A percentile compares a stretch with the other conserved stretches of the same genome.
These are phyloP conservation scores for Lissocephala sabroskyi DNA, from an alignment of 2,888 invertebrate genomes.

Conservation along the genomic window DNA sequence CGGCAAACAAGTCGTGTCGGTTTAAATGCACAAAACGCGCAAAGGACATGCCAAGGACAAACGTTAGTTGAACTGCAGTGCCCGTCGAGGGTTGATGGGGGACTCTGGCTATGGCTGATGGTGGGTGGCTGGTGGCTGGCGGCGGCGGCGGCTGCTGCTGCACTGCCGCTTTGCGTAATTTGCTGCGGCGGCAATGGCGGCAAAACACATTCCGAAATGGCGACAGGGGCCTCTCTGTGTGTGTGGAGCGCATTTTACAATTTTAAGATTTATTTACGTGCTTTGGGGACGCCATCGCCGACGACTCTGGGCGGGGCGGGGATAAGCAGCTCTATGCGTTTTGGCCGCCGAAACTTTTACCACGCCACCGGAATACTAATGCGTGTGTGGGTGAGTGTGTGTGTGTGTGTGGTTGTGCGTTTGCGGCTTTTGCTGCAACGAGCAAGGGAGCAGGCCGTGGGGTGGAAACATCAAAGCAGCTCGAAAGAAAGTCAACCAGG, in stretches of 20 bases:
- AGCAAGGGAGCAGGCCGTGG: not conserved
- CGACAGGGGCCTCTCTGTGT: not conserved
- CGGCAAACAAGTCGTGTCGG: slow-evolving; percentile 28
- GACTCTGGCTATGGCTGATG: not conserved
- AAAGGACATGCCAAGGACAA: slow-evolving; percentile 66
- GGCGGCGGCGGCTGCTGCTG: not conserved
- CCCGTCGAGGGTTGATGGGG: not conserved
- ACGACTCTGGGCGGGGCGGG: too few species aligned
- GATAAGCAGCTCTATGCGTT: slow-evolving; percentile 47
- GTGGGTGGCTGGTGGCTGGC: not conserved
- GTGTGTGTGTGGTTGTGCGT: slow-evolving; percentile 11
- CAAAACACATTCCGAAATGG: slow-evolving; percentile 19
- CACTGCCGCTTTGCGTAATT: slow-evolving; percentile 50
- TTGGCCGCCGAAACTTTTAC: slow-evolving; percentile 55
- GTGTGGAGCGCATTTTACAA: slow-evolving; percentile 43
- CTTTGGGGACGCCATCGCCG: slow-evolving; percentile 42
- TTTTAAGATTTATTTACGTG: slow-evolving; percentile 65
- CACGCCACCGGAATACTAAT: slow-evolving; percentile 58
- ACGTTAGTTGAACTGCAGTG: slow-evolving; percentile 55
- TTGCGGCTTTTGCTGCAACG: slow-evolving; percentile 1
- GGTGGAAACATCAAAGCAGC: not conserved
- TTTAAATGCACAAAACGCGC: slow-evolving; percentile 63
- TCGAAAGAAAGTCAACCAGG: not conserved
- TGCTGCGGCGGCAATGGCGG: slow-evolving; percentile 58
- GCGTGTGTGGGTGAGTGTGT: slow-evolving; percentile 11